Evolutionary conservation across 2,888 invertebrate species (phyloP), one percentile per base, ranked within the genome.

Genomic region (Cactoblastis cactorum): DNA sequence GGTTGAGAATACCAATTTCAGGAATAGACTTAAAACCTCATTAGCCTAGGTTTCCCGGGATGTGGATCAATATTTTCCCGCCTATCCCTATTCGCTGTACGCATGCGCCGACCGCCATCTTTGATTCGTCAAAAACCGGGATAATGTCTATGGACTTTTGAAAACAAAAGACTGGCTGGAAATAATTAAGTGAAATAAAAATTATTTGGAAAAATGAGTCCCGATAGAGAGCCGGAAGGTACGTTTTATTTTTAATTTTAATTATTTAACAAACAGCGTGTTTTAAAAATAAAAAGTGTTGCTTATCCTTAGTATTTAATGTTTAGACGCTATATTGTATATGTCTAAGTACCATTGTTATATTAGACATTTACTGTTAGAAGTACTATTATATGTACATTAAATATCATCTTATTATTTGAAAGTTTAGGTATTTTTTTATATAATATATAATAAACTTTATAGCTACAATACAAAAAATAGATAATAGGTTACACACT

Each of bases 221-320:
- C n/a, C n/a, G n/a, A n/a, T n/a, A n/a, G n/a, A n/a, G n/a, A 85
- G 54, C 58, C 69, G 35, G 83, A 81, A 70, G 80, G 87, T 87
- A 73, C 57, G 71, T 3, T n/a, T n/a, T n/a, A n/a, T 14, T 32
- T 38, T 1, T 1, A 14, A 35, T 6, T 14, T 1, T 15, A 15
- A 12, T 15, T 3, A 45, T 22, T 4, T 22, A 4, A 22, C 5
- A 5, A n/a, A n/a, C n/a, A n/a, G 5, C 22, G 5, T 22, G 5
- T 22, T 28, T 28, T 28, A 8, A 28, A 4, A 28, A n/a, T n/a
- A 28, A 28, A 28, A 4, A 5, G 22, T 22, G 3, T 5, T 22
- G 22, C 3, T 22, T 4, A 22, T 5, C 22, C 5, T 22, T 22
- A n/a, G n/a, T n/a, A n/a, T n/a, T n/a, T n/a, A n/a, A n/a, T n/a